Conservation (phyloP, 1,140 invertebrate species). For the Diplogasteroides magnus region DNA sequence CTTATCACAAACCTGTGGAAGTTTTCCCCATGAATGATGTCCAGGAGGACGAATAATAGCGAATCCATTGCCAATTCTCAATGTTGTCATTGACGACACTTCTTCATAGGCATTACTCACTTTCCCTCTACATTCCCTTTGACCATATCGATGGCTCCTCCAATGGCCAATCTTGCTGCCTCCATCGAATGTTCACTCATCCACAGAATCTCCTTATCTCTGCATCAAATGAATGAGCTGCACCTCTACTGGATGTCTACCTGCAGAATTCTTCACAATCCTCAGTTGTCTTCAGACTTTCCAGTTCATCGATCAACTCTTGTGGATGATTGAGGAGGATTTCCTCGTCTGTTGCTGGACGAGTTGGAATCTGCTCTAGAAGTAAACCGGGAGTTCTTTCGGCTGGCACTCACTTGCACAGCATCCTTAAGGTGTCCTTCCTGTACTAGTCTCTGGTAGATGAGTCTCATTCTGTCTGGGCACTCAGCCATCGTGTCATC, state of each 20-base stretch:
- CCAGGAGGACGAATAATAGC: constrained; percentile 69
- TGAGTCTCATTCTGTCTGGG: constrained; percentile 32
- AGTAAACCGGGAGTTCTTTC: too few species aligned
- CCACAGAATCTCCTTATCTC: constrained; percentile 35
- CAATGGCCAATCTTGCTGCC: constrained; percentile 29
- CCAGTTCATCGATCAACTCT: constrained; percentile 21
- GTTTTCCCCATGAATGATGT: constrained; percentile 87
- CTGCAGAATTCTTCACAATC: constrained; percentile 35
- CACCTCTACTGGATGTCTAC: too few species aligned
- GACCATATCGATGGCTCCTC: constrained; percentile 32
- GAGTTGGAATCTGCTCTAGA: constrained; percentile 28
- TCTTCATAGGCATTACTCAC: constrained; percentile 11
- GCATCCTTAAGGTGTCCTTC: constrained; percentile 29
- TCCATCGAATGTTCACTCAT: constrained; percentile 22
- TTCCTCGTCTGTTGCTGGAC: constrained; percentile 33
- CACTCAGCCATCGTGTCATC: constrained; percentile 27
- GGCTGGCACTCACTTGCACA: constrained; percentile 23
- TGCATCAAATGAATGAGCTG: not conserved
- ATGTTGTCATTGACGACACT: not conserved
- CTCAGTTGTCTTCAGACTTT: constrained; percentile 25
- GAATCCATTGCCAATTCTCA: constrained; percentile 35
- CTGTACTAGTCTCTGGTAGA: constrained; percentile 28
- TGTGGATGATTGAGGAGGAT: constrained; percentile 30
- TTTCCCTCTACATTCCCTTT: constrained; percentile 27
- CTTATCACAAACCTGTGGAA: constrained; percentile 66